Evolutionary conservation across 2,797 vertebrate genomes (phyloP), one percentile per base, ranked within the genome.

Genomic region (Threskiornis aethiopicus): DNA sequence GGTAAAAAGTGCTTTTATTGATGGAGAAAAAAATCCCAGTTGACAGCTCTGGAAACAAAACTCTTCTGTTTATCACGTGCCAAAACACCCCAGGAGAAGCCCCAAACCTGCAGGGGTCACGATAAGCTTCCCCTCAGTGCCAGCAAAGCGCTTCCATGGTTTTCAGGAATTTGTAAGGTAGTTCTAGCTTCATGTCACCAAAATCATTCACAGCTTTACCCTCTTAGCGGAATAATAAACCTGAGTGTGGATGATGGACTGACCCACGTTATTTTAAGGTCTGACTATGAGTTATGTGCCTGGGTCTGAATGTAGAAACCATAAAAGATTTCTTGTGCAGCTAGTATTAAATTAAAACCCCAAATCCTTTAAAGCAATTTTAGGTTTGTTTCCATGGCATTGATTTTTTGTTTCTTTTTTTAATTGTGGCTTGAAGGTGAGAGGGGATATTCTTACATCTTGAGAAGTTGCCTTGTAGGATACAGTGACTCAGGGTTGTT

Each of bases 361-460:
- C 3, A 73, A 35, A 70, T 52, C 83, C 49, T 90, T n/a, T 65
- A 41, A 81, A 55, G 80, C 41, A 58, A 59, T 92, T 89, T 76
- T 39, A 94, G 46, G 19, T 75, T 94, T 92, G 83, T 86, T 97
- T 90, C 88, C 61, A 84, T 78, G 61, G 47, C 47, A 66, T 44
- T 67, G 42, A 44, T 39, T 33, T 58, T 47, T 8, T 29, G 8
- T 31, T 22, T 20, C 9, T 39, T 42, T 57, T 82, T 69, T 59
- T 6, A 92, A 85, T 83, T 80, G 59, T 4, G 47, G 10, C 49
- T 80, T 44, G 83, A 77, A 81, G 83, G 57, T 28, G 65, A 87
- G 61, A 44, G 49, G 19, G 70, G 62, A 9, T 90, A 19, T 41
- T 90, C 66, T 44, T 52, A 13, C 37, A 8, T 49, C 76, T 79